Conservation (phyloP, 2,797 vertebrate species). For the Rachycentron canadum region DNA sequence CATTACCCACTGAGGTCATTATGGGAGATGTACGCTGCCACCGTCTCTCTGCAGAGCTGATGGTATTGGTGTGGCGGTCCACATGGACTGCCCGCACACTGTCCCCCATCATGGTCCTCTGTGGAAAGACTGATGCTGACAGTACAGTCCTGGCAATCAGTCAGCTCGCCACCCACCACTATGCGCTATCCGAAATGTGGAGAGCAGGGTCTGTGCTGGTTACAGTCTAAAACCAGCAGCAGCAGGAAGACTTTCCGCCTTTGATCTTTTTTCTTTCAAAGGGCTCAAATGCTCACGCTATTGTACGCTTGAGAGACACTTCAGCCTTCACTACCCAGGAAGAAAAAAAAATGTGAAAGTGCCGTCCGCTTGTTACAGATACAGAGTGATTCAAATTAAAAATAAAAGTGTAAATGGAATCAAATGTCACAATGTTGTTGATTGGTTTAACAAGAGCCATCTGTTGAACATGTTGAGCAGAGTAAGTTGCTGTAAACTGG, state of each 20-base stretch:
- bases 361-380: conserved; percentile 70
- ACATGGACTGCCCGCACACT: conserved; percentile 59
- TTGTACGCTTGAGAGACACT: conserved; percentile 81
- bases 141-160: conserved; percentile 84
- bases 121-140: conserved; percentile 76
- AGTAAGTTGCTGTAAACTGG: conserved; percentile 67
- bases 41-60: conserved; percentile 50
- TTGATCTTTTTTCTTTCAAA: conserved; percentile 86
- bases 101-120: conserved; percentile 72
- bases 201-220: conserved; percentile 71
- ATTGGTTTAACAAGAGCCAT: conserved; percentile 69
- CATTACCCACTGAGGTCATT: conserved; percentile 75
- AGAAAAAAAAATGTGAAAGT: conserved; percentile 55
- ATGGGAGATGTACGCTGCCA: conserved; percentile 49
- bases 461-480: conserved; percentile 65
- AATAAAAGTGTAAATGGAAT: conserved; percentile 58
- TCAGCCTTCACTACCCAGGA: conserved; percentile 74
- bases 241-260: conserved; percentile 77
- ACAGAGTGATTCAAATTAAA: conserved; percentile 62
- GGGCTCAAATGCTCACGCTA: conserved; percentile 81
- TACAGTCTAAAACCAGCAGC: conserved; percentile 81
- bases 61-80: conserved; percentile 53
- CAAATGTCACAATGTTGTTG: conserved; percentile 56
- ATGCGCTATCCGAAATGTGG: conserved; percentile 80
- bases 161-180: conserved; percentile 87